phyloP scores from a whole-genome alignment of 2,113 vertebrate species.

The Channa argus region DNA sequence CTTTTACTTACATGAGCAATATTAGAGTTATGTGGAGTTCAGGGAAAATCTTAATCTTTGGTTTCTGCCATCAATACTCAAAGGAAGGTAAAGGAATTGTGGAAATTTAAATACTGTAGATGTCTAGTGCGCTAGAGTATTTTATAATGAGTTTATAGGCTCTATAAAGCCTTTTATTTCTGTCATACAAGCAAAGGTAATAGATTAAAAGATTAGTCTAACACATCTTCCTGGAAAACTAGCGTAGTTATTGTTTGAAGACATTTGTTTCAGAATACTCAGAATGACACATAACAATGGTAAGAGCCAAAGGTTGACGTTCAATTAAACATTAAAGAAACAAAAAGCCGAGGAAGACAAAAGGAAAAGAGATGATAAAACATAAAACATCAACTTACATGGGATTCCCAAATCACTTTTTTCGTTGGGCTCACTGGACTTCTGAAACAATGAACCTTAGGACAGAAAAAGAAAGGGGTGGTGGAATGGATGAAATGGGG shows the following conservation, averaged over 20 bases:
- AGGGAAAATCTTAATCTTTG: too few species aligned
- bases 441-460: constrained; percentile 98
- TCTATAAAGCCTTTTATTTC: neutral
- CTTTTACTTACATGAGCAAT: too few species aligned
- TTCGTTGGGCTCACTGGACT: constrained; percentile 94
- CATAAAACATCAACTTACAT: constrained; percentile 92
- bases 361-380: constrained; percentile 70
- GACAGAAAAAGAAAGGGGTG: constrained; percentile 79
- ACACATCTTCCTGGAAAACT: neutral
- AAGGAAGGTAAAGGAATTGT: too few species aligned
- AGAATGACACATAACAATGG: constrained; percentile 11
- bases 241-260: constrained; percentile 10
- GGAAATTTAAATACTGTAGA: too few species aligned
- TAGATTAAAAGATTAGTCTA: constrained; percentile 15
- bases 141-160: too few species aligned
- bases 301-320: constrained; percentile 6
- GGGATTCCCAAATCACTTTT: constrained; percentile 95
- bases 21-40: too few species aligned
- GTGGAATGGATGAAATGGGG: constrained; percentile 81
- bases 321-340: constrained; percentile 23
- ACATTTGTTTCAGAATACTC: constrained; percentile 25
- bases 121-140: too few species aligned
- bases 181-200: neutral
- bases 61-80: too few species aligned
- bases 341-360: constrained; percentile 28